Conservation (phyloP, 2,797 vertebrate genomes). For the Otolemur crassicaudatus region DNA sequence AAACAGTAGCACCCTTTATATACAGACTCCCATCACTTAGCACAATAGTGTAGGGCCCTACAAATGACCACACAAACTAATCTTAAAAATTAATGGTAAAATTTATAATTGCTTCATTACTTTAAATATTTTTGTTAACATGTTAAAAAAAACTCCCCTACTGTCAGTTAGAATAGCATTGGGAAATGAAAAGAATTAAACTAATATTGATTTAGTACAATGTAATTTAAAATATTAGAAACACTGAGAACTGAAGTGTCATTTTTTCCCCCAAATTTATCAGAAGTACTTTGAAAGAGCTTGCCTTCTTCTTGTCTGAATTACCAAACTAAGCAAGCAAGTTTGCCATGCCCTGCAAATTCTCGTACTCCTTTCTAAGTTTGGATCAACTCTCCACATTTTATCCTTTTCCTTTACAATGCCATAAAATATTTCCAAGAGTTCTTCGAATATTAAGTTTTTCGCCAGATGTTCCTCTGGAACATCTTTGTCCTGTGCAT, state of each 20-base stretch:
- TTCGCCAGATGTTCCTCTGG: neutral
- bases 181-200: neutral
- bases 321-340: neutral
- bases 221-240: neutral
- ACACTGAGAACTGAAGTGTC: neutral
- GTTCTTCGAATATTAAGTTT: neutral
- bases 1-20: neutral
- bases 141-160: neutral
- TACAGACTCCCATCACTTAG: neutral
- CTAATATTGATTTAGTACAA: neutral
- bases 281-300: neutral
- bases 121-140: neutral
- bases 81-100: neutral
- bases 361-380: neutral
- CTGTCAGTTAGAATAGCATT: neutral
- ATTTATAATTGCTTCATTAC: neutral
- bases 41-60: neutral
- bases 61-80: neutral
- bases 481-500: neutral
- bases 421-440: neutral
- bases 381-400: neutral
- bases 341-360: neutral
- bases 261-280: neutral
- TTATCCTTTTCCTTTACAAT: neutral
- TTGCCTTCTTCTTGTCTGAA: neutral